Evolutionary conservation across 2,797 vertebrate genomes (phyloP).

Genomic region (Myotis vivesi): DNA sequence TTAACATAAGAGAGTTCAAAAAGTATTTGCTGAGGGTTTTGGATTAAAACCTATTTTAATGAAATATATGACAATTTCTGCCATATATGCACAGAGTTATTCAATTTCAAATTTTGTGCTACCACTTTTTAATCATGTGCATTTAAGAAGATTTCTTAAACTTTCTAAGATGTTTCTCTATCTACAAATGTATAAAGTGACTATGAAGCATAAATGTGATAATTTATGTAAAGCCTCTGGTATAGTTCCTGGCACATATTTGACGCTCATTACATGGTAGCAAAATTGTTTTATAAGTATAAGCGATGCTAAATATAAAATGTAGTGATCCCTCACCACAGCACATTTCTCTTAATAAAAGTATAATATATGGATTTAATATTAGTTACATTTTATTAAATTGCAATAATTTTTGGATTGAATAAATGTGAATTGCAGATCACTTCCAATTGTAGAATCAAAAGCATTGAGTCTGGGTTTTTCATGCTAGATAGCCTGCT

Average conservation of each 20-base stretch:
- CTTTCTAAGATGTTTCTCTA: background rate
- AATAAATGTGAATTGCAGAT: background rate
- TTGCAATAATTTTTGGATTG: slow-evolving; percentile 31
- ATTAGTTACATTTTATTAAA: slow-evolving; percentile 8
- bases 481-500: background rate
- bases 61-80: background rate
- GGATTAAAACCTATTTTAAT: background rate
- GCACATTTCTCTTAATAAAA: background rate
- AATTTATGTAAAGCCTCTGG: background rate
- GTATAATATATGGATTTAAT: background rate
- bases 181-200: background rate
- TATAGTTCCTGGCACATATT: background rate
- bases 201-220: background rate
- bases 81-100: background rate
- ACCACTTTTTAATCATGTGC: background rate
- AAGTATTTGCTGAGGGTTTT: background rate
- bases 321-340: background rate
- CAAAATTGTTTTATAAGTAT: background rate
- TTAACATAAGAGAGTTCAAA: background rate
- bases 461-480: background rate
- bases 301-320: background rate
- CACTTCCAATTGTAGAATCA: background rate
- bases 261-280: background rate
- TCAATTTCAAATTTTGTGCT: background rate
- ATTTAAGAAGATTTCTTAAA: background rate